Evolutionary conservation across 1,140 invertebrate genomes (phyloP).

Genomic region (Meteorus sp.): DNA sequence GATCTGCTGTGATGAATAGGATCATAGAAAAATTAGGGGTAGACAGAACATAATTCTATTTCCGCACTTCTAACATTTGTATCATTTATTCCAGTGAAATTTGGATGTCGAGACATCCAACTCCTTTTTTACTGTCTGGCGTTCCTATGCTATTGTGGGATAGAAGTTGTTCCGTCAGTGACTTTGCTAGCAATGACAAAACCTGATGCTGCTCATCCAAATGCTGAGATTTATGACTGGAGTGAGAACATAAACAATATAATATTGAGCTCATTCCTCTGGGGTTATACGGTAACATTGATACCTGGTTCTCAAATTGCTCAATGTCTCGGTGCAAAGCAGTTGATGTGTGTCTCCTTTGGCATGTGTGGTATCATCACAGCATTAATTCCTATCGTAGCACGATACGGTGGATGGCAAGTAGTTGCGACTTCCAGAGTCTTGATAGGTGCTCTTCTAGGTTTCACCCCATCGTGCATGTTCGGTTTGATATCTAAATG

Average conservation of each 20-base stretch:
- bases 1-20: too few relatives aligned
- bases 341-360: slow-evolving; percentile 52
- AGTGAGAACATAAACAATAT: slow-evolving; percentile 54
- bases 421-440: slow-evolving; percentile 67
- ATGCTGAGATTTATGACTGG: slow-evolving; percentile 58
- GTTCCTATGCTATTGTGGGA: slow-evolving; percentile 66
- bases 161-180: slow-evolving; percentile 70
- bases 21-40: too few relatives aligned
- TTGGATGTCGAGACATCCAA: slow-evolving; percentile 70
- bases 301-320: slow-evolving; percentile 61
- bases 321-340: slow-evolving; percentile 56
- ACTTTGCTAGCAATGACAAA: slow-evolving; percentile 74
- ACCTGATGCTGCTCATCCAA: slow-evolving; percentile 34
- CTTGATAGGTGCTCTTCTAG: slow-evolving; percentile 76
- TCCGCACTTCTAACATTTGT: too few relatives aligned
- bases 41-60: too few relatives aligned
- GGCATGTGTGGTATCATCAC: slow-evolving; percentile 57
- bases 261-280: slow-evolving; percentile 61
- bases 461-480: slow-evolving; percentile 75
- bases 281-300: slow-evolving; percentile 61
- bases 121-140: slow-evolving; percentile 66
- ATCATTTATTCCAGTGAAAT: slow-evolving; percentile 30
- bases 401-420: slow-evolving; percentile 62
- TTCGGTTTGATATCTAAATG: slow-evolving; percentile 81
- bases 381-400: slow-evolving; percentile 47